A percentile compares a stretch with the other conserved stretches of the same genome.
Evolutionary conservation across 30 jellyfish, hydroid and myxozoan species (phyloP).

Genomic region (Hydractinia symbiolongicarpus): DNA sequence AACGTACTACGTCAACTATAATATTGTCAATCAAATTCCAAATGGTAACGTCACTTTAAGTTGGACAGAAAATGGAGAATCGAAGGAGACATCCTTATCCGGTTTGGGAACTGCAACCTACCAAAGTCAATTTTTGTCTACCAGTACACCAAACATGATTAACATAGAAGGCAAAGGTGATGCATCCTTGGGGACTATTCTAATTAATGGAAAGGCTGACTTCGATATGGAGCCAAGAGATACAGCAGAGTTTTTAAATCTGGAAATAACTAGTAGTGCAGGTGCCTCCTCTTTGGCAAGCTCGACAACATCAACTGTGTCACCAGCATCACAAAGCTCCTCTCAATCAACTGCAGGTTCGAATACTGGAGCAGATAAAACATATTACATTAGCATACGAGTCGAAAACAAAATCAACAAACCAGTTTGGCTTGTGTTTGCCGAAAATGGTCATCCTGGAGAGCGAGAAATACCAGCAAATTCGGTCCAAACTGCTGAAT

Average conservation of each 20-base stretch:
- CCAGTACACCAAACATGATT: constrained; percentile 31
- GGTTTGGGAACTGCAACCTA: constrained; percentile 25
- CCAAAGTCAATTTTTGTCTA: constrained; percentile 33
- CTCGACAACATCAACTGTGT: too few relatives aligned
- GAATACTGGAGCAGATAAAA: neutral
- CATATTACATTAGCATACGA: constrained; percentile 24
- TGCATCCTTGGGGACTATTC: neutral
- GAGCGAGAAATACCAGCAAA: constrained; percentile 36
- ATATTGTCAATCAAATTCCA: constrained; percentile 25
- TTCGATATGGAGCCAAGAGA: constrained; percentile 37
- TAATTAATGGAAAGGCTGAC: constrained; percentile 22
- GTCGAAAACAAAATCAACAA: constrained; percentile 27
- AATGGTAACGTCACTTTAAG: constrained; percentile 60
- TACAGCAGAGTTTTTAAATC: neutral
- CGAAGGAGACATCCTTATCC: constrained; percentile 10
- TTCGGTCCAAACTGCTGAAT: constrained; percentile 32
- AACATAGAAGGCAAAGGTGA: constrained; percentile 23
- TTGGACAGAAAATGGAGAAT: constrained; percentile 46
- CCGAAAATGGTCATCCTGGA: constrained; percentile 32
- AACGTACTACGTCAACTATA: constrained; percentile 13
- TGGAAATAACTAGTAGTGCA: neutral
- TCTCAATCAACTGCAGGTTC: neutral
- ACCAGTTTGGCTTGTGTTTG: constrained; percentile 11
- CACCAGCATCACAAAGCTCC: too few relatives aligned
- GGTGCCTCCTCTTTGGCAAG: too few relatives aligned